phyloP scores from a whole-genome alignment of 2,113 vertebrate species.

The Nymphicus hollandicus region DNA sequence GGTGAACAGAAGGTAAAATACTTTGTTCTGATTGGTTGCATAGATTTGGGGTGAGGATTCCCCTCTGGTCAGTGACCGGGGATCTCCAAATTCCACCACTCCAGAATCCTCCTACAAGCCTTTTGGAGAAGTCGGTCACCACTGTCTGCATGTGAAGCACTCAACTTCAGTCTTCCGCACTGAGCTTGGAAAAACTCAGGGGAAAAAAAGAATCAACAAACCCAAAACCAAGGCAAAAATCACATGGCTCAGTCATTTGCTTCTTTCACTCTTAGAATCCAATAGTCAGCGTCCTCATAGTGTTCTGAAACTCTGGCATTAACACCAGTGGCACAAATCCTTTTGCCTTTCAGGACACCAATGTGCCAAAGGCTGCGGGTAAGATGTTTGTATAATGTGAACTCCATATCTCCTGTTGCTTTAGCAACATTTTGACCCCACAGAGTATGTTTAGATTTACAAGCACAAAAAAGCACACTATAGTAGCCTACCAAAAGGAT shows the following conservation, averaged over 20 bases:
- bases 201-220: not conserved
- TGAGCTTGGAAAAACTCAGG: not conserved
- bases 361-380: rapidly evolving
- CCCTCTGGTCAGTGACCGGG: not conserved
- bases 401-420: rapidly evolving
- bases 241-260: slow-evolving; percentile 38
- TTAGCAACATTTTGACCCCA: not conserved
- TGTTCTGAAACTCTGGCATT: not conserved
- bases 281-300: not conserved
- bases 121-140: slow-evolving; percentile 33
- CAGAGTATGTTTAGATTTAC: rapidly evolving
- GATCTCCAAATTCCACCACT: slow-evolving; percentile 29
- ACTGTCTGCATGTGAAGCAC: not conserved
- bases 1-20: slow-evolving; percentile 97
- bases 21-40: slow-evolving; percentile 85
- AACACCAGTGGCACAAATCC: not conserved
- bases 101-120: not conserved
- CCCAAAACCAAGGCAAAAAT: not conserved
- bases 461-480: not conserved
- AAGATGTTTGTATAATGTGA: not conserved
- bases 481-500: not conserved
- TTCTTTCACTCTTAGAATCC: not conserved
- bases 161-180: not conserved
- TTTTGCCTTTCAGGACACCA: not conserved
- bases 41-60: slow-evolving; percentile 63